Conservation (phyloP, 2,797 vertebrate genomes). For the Dendrocincla fuliginosa region DNA sequence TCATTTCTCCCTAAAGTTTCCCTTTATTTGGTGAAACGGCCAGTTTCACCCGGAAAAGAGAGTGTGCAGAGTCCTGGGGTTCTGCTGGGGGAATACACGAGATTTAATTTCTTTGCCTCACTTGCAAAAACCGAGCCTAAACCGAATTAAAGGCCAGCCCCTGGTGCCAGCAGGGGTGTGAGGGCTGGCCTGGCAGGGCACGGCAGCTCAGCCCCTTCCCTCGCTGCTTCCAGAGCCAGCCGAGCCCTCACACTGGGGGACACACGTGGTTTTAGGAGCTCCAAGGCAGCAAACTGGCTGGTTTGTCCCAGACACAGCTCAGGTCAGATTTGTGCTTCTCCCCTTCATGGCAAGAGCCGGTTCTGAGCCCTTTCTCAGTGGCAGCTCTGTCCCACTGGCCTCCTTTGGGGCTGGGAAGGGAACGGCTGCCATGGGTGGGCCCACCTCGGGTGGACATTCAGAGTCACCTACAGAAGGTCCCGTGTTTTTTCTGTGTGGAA, state of each 20-base stretch:
- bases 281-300: background rate
- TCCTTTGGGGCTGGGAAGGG: background rate
- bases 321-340: background rate
- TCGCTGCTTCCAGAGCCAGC: background rate
- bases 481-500: fast-evolving
- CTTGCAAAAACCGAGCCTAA: background rate
- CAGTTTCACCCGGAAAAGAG: background rate
- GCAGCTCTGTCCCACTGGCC: fast-evolving
- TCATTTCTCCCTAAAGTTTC: background rate
- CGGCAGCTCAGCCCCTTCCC: background rate
- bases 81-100: background rate
- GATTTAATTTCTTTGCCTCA: background rate
- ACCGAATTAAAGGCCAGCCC: background rate
- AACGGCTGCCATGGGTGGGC: background rate
- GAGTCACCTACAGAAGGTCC: background rate
- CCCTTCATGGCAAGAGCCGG: fast-evolving
- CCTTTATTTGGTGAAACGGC: background rate
- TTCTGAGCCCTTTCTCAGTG: background rate
- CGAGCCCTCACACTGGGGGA: fast-evolving
- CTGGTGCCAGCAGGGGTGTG: fast-evolving
- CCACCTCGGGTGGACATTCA: fast-evolving
- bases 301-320: background rate
- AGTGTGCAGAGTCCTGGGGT: background rate
- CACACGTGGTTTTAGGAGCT: fast-evolving
- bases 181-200: background rate